These are phyloP conservation scores for Danaus melanippus DNA, from an alignment of 1,140 invertebrate species.

Conservation along the genomic window DNA sequence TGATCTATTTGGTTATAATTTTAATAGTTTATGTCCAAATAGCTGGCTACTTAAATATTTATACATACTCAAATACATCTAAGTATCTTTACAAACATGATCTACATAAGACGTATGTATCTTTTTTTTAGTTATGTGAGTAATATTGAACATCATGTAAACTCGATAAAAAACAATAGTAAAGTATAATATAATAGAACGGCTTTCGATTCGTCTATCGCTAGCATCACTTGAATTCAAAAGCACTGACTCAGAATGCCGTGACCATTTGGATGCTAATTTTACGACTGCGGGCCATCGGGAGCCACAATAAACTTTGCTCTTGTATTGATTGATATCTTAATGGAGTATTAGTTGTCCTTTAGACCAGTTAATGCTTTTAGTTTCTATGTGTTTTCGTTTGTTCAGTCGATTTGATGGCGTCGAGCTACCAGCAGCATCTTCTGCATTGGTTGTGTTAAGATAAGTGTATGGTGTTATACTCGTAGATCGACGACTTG, in stretches of 20 bases:
- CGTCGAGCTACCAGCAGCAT: too few species aligned
- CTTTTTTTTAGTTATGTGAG: slow-evolving; percentile 6
- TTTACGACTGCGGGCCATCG: slow-evolving; percentile 27
- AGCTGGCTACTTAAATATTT: too few species aligned
- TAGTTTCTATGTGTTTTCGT: neutral
- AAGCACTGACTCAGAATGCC: slow-evolving; percentile 3
- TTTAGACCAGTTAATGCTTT: slow-evolving; percentile 14
- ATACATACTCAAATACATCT: too few species aligned
- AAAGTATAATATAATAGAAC: too few species aligned
- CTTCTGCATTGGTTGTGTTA: too few species aligned
- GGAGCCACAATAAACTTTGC: slow-evolving; percentile 18
- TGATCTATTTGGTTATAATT: slow-evolving; percentile 24
- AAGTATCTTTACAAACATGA: too few species aligned
- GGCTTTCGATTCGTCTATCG: slow-evolving; percentile 2
- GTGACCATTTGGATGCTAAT: slow-evolving; percentile 50
- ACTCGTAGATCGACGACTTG: too few species aligned
- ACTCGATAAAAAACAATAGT: slow-evolving; percentile 3
- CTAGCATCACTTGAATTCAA: slow-evolving; percentile 13
- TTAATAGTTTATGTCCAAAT: slow-evolving; percentile 8
- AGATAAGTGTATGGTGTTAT: too few species aligned
- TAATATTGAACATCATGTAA: neutral
- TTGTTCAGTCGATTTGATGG: neutral
- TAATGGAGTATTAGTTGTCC: slow-evolving; percentile 34
- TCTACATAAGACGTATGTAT: too few species aligned
- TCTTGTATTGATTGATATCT: slow-evolving; percentile 46